Percentiles rank a stretch among this genome's conserved stretches.
Conservation (phyloP, 37 sponge, comb jelly and placozoan species). For the Amphimedon queenslandica region DNA sequence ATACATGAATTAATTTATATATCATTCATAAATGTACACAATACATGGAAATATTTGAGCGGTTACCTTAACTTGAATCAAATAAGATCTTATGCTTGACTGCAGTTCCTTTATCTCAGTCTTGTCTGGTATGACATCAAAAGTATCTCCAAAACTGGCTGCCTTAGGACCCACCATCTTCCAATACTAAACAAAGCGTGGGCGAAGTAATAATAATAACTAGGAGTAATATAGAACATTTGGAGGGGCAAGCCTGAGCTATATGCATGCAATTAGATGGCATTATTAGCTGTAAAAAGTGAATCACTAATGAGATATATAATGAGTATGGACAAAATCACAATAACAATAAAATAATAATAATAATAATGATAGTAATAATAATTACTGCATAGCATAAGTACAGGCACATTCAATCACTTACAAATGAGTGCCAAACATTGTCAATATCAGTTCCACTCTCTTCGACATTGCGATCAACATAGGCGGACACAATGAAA, state of each 20-base stretch:
- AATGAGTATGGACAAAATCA: no score
- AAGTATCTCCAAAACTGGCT: neutral
- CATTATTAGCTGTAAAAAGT: no score
- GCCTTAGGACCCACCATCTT: neutral
- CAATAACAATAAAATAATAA: no score
- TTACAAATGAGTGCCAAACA: constrained; percentile 2
- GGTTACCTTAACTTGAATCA: neutral
- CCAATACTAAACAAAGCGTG: neutral
- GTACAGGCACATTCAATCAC: neutral
- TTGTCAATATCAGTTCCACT: constrained; percentile 12
- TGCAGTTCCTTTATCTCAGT: neutral
- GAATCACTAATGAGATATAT: no score
- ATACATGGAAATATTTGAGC: no score
- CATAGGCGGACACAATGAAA: neutral
- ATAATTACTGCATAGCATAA: neutral
- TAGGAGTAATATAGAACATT: no score
- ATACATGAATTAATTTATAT: no score
- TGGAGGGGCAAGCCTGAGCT: no score
- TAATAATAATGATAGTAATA: neutral
- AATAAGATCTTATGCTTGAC: neutral
- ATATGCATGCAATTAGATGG: no score
- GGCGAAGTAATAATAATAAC: neutral
- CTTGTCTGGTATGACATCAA: neutral
- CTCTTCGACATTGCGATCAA: neutral
- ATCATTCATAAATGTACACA: no score